Base-by-base conservation (phyloP, 2,113 vertebrate genomes). In the Notarius quadriscutis region DNA sequence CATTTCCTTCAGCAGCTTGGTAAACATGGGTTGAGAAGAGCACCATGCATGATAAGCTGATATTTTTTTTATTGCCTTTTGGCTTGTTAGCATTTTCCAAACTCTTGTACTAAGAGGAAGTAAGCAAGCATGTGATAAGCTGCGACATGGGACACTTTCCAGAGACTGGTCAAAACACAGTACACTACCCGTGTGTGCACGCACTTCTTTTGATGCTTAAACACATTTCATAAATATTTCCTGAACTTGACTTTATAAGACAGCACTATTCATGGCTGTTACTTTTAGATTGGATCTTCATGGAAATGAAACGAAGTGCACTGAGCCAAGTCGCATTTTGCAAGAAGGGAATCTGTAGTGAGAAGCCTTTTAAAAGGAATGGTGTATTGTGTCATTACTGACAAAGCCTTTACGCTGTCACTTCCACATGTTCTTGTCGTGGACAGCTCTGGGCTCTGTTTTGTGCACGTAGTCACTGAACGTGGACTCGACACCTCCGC, bases 121-220 rank as follows among this genome's bases (percentile, higher is more conserved):
- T 79, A 53, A 18, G 48, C 9, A 34, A 78, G n/a, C 48, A 67
- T 25, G 85, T 81, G 60, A 69, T 81, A 71, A 50, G n/a, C n/a
- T 79, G 25, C 12, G 50, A 69, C 41, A 11, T 55, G 20, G 50
- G 72, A 67, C 62, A 67, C n/a, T 5, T 69, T 86, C 51, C 9
- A 81, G 67, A 30, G 3, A 6, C 75, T 11, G 58, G 7, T 78
- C 22, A 62, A 77, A 65, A 86, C 77, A 67, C 30, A 50, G 25
- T 18, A 34, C 34, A 6, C 9, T 63, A 22, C 34, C 18, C 5
- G 58, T 22, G 14, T 62, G 72, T 22, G 55, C 41, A 9, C 7
- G 48, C 60, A 71, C 20, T 14, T 80, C 34, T 69, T 9, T 86
- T 34, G 30, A 53, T n/a, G 41, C 22, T 77, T 65, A 10, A 60